Evolutionary conservation across 1,140 invertebrate genomes (phyloP).

Genomic region (Lutraria rhynchaena): DNA sequence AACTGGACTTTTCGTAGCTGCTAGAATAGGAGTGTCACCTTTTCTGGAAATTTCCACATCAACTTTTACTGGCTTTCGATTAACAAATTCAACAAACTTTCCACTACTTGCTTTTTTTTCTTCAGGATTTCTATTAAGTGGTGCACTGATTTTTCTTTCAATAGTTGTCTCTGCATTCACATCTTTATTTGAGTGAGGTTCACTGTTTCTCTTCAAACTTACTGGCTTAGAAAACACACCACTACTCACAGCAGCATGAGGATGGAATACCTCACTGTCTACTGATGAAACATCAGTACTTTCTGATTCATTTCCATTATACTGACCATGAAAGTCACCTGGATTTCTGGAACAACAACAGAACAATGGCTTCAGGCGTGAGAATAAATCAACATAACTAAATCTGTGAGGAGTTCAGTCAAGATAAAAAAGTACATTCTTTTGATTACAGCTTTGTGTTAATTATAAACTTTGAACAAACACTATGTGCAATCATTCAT

Average conservation of each 20-base stretch:
- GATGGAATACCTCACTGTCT: slow-evolving; percentile 16
- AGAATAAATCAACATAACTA: too few relatives aligned
- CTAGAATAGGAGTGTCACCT: background rate
- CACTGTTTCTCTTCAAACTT: slow-evolving; percentile 26
- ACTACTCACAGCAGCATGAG: slow-evolving; percentile 5
- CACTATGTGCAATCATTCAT: too few relatives aligned
- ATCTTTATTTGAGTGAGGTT: slow-evolving; percentile 2
- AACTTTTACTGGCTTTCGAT: background rate
- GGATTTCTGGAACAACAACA: slow-evolving; percentile 4
- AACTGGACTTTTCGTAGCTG: background rate
- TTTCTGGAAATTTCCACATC: background rate
- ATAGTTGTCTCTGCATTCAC: background rate
- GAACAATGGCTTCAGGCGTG: too few relatives aligned
- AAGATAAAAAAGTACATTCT: too few relatives aligned
- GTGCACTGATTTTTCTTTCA: slow-evolving; percentile 16
- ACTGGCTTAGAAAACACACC: background rate
- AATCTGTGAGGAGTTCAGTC: too few relatives aligned
- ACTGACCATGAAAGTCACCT: slow-evolving; percentile 13
- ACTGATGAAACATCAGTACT: slow-evolving; percentile 55
- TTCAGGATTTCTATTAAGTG: slow-evolving; percentile 6
- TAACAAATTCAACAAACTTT: background rate
- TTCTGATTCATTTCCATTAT: slow-evolving; percentile 58
- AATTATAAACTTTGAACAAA: too few relatives aligned
- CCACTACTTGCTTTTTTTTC: background rate
- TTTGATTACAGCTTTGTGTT: too few relatives aligned